Conservation (phyloP, 2,113 vertebrate genomes). For the Myiagra hebetior region DNA sequence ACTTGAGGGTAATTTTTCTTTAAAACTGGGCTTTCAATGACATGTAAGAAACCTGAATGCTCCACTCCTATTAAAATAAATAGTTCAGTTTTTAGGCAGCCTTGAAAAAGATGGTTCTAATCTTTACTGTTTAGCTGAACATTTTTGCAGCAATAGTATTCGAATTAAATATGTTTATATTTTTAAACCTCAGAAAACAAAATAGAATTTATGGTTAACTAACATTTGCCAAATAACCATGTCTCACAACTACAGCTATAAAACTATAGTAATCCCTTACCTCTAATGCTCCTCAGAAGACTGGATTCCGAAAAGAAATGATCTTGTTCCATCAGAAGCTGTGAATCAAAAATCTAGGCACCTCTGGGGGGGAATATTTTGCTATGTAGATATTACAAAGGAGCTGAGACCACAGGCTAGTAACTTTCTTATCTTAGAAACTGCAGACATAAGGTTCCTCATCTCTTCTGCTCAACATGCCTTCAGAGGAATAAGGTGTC, state of each 20-base stretch:
- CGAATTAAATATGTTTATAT: not conserved
- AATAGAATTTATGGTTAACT: not conserved
- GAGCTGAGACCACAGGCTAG: not conserved
- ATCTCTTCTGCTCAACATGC: not conserved
- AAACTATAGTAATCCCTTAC: not conserved
- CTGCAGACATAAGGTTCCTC: not conserved
- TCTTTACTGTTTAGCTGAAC: not conserved
- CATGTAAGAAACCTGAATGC: not conserved
- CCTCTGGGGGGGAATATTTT: not conserved
- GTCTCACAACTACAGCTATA: not conserved
- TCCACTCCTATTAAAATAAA: not conserved
- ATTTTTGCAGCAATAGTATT: not conserved
- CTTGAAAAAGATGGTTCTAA: not conserved
- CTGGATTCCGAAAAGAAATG: not conserved
- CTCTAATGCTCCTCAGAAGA: not conserved
- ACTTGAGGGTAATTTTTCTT: constrained; percentile 20
- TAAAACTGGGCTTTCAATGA: not conserved
- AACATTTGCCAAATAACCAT: not conserved
- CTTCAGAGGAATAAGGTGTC: not conserved
- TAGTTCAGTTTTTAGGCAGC: not conserved
- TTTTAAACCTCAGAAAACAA: constrained; percentile 11
- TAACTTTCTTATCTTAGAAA: not conserved
- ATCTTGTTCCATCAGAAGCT: not conserved
- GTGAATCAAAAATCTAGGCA: not conserved
- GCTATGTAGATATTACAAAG: not conserved